Base-by-base conservation (phyloP, 2,888 invertebrate species). In the Lasioglossum malachurum region DNA sequence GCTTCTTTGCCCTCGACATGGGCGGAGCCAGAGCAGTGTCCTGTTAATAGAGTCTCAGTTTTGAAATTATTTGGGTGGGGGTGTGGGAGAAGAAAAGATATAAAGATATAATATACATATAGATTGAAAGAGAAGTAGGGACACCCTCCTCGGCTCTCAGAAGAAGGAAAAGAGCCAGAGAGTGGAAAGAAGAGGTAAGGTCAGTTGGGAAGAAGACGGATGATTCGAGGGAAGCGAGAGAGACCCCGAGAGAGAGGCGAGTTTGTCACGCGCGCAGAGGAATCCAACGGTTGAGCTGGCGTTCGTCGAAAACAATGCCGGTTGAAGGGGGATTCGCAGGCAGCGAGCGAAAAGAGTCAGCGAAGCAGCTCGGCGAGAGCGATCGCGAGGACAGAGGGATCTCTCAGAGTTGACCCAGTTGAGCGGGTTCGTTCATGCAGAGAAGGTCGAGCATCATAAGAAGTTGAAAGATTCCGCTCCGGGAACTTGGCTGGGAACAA, bases 401-500 rank as follows among this genome's bases (percentile, higher is more conserved):
- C 16, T 23, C 14, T 53, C 53, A 31, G n/a, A 35, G 41, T 35
- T 71, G 84, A 79, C 83, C 82, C 23, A 86, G 74, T 80, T 83
- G 79, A 46, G 64, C 57, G 78, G 60, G 69, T 67, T 79, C 44
- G 41, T 82, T 69, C 80, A 53, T 64, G 74, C 79, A 53, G 67
- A 80, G 57, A 82, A 75, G 78, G 74, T 82, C 80, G 84, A 77
- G 78, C 74, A 75, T 71, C 80, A 57, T 73, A 77, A 83, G 76
- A 89, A 90, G 86, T 87, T 89, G 87, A 88, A 90, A 83, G 86
- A 90, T 87, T 86, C 76, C 78, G 78, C 83, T 72, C 77, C 38
- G 69, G 75, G 72, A 76, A 80, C 38, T 84, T 73, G 80, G 82
- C 75, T 79, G 79, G 78, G 82, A 86, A 86, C 87, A 84, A 90